Conservation (phyloP, 1,140 invertebrate species). For the Drosophila ambigua region DNA sequence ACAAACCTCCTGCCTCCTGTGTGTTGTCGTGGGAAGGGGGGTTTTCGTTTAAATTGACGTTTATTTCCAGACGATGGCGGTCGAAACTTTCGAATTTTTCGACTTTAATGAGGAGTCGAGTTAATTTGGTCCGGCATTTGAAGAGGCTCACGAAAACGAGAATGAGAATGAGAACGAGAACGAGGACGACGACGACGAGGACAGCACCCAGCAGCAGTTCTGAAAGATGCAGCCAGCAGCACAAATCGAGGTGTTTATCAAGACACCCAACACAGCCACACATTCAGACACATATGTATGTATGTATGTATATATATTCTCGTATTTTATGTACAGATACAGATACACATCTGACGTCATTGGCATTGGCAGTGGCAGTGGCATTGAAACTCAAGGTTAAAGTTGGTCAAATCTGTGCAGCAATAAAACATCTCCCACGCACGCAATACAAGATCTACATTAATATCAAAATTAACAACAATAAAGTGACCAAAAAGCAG, state of each 20-base stretch:
- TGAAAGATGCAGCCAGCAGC: too few species aligned
- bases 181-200: too few species aligned
- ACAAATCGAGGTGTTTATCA: slow-evolving; percentile 60
- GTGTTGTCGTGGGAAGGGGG: slow-evolving; percentile 8
- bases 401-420: slow-evolving; percentile 27
- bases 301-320: not conserved
- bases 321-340: slow-evolving; percentile 5
- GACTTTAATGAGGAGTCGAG: slow-evolving; percentile 69
- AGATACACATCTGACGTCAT: slow-evolving; percentile 64
- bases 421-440: slow-evolving; percentile 53
- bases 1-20: slow-evolving; percentile 1
- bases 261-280: slow-evolving; percentile 52
- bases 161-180: slow-evolving; percentile 32
- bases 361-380: slow-evolving; percentile 70
- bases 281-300: slow-evolving; percentile 15
- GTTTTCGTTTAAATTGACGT: slow-evolving; percentile 64
- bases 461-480: slow-evolving; percentile 18
- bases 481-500: slow-evolving; percentile 9
- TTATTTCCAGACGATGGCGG: slow-evolving; percentile 68
- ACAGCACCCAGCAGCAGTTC: too few species aligned
- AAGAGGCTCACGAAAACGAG: slow-evolving; percentile 41
- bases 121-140: slow-evolving; percentile 73
- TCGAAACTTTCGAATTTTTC: slow-evolving; percentile 66
- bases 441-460: slow-evolving; percentile 5
- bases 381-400: slow-evolving; percentile 66